Evolutionary conservation across 2,888 invertebrate species (phyloP).

Genomic region (Timandra comae): DNA sequence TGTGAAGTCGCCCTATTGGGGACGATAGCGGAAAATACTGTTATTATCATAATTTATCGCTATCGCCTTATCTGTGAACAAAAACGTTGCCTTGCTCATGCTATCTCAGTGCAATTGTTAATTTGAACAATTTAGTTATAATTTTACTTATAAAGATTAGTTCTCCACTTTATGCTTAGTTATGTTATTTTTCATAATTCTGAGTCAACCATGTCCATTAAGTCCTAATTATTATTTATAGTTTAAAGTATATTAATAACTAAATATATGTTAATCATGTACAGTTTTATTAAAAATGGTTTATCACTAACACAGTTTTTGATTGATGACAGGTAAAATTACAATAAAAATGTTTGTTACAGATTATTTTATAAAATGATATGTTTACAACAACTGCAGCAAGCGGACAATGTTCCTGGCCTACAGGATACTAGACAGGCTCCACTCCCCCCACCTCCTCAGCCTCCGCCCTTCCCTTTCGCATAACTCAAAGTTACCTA

Average conservation of each 20-base stretch:
- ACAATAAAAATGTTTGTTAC: background rate
- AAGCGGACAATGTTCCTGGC: background rate
- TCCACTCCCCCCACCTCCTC: conserved; percentile 5
- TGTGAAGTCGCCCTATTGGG: no score
- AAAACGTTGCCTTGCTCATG: conserved; percentile 33
- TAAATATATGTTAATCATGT: conserved; percentile 54
- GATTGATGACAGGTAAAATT: conserved; percentile 13
- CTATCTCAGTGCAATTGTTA: conserved; percentile 68
- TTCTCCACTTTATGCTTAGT: conserved; percentile 31
- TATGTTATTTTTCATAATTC: conserved; percentile 49
- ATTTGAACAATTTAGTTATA: conserved; percentile 60
- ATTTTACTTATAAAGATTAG: conserved; percentile 40
- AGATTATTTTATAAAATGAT: background rate
- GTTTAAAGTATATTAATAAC: conserved; percentile 16
- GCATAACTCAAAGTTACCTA: conserved; percentile 1
- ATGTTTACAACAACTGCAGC: background rate
- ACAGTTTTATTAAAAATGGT: conserved; percentile 67
- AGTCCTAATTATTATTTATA: conserved; percentile 39
- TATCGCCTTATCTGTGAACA: no score
- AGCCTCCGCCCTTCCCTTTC: conserved; percentile 1
- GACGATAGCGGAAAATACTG: no score
- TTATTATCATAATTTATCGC: background rate
- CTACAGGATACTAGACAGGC: background rate
- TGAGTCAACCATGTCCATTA: conserved; percentile 64
- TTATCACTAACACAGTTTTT: conserved; percentile 31